Evolutionary conservation across 2,113 vertebrate species (phyloP), one percentile per base, ranked within the genome.

Genomic region (Seriola dumerili): DNA sequence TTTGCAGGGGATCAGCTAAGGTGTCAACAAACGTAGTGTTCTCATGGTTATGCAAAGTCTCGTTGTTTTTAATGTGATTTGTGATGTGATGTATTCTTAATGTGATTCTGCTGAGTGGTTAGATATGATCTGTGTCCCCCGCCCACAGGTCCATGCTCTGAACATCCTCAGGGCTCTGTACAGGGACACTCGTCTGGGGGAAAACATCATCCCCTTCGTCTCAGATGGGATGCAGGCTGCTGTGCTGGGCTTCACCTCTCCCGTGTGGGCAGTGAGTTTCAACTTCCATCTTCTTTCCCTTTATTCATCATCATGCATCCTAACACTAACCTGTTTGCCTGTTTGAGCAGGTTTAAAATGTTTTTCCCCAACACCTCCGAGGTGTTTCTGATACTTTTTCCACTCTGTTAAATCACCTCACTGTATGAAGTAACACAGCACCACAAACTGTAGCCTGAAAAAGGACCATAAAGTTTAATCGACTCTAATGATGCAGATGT

Each of bases 131-230:
- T 69, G 19, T 61, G 10, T 78, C 23, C 66, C 50, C 81, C n/a
- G 40, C 66, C 29, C 55, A 55, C 80, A 99, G 97, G 98, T 99
- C 87, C 98, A 99, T 50, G 97, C 97, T 82, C 94, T 99, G 85
- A 99, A 99, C 95, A 97, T 99, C 90, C 96, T 99, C 36, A 89
- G 98, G 78, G 97, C 98, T 1, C 93, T 99, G 73, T 99, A 97
- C 73, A 96, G 97, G 81, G 98, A 99, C 91, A 97, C 98, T 0
- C 97, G 96, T 62, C 93, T 99, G 84, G 96, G 98, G 70, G 97
- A 99, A 92, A 98, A 96, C 91, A 93, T 99, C 64, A 94, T 98
- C 74, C 96, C 98, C 40, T 99, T 97, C 1, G 96, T 99, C 83
- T 96, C 96, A 42, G 98, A 97, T 19, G 98, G 98, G 79, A 90